Base-by-base conservation (phyloP, 2,797 vertebrate genomes). In the Paramormyrops hopkinsi region DNA sequence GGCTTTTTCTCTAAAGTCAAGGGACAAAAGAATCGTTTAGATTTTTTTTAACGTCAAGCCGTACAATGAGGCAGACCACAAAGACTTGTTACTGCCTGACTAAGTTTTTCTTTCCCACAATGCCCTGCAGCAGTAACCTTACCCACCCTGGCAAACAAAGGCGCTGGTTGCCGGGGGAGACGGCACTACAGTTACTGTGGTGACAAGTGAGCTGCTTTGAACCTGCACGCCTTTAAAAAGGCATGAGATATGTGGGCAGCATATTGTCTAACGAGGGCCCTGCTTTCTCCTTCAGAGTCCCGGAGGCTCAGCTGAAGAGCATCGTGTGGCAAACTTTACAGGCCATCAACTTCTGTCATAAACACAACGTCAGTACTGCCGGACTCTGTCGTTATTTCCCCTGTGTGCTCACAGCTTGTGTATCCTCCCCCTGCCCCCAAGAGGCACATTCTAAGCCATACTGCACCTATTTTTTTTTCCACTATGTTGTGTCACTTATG, bases 301-400 rank as follows among this genome's bases (percentile, higher is more conserved):
- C 98, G 0, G 98, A 98, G 92, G 94, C 96, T 88, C 97, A 98
- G 12, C 96, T 98, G 93, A 99, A 97, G 92, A 99, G 97, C 91
- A 98, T 99, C 59, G 96, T 95, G 59, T 99, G 98, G 98, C 98
- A 99, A 92, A 99, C 97, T 0, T 95, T 99, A 50, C 98, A 99
- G 92, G 98, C 98, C 0, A 97, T 99, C n/a, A 98, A 97, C 95
- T 99, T 99, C 93, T 99, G 98, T 93, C 98, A 99, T 91, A 98
- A 97, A 90, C 98, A 99, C 94, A 98, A 96, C 0, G 96, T 97
- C 73, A 93, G 95, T 94, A 90, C 44, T 54, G 12, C 11, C 1
- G 12, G 73, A 59, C 46, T 29, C 12, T 37, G 7, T 79, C 25
- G 56, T 37, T 62, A 9, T 5, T 19, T 3, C 79, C 7, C 88